Percentiles rank a stretch among this genome's conserved stretches.
Conservation (phyloP, 2,113 vertebrate species). For the Menidia beryllina region DNA sequence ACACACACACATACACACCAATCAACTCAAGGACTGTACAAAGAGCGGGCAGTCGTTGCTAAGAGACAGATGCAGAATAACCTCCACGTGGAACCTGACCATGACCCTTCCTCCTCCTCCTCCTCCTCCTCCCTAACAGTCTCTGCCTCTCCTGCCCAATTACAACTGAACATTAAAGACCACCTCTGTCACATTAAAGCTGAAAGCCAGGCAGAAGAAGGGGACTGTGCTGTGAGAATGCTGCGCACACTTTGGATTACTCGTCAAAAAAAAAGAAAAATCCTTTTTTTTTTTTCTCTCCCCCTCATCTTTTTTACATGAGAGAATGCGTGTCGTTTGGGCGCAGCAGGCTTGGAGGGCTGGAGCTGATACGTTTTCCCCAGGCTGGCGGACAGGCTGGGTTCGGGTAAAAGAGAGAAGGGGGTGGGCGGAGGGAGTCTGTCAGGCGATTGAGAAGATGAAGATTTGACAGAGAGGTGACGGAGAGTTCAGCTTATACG, state of each 20-base stretch:
- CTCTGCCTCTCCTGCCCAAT: slow-evolving; percentile 92
- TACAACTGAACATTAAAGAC: slow-evolving; percentile 84
- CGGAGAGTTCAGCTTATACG: slow-evolving; percentile 89
- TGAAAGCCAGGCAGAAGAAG: slow-evolving; percentile 40
- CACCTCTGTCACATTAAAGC: slow-evolving; percentile 70
- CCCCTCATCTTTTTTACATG: not conserved
- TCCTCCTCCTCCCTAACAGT: slow-evolving; percentile 82
- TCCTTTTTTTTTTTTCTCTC: not conserved
- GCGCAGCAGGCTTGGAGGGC: slow-evolving; percentile 14
- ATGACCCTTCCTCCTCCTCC: slow-evolving; percentile 88
- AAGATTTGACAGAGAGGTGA: slow-evolving; percentile 91
- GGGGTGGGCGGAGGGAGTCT: slow-evolving; percentile 75
- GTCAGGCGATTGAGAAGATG: slow-evolving; percentile 88
- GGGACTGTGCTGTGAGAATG: slow-evolving; percentile 25
- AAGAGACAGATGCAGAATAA: slow-evolving; percentile 96
- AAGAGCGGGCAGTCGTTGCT: slow-evolving; percentile 93
- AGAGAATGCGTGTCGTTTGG: slow-evolving; percentile 8
- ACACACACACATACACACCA: slow-evolving; percentile 67
- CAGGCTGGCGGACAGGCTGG: slow-evolving; percentile 58
- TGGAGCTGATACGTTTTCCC: slow-evolving; percentile 23
- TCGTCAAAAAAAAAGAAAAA: not conserved
- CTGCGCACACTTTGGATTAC: slow-evolving; percentile 36
- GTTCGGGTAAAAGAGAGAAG: slow-evolving; percentile 39
- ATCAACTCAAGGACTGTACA: slow-evolving; percentile 94
- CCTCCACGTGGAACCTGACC: slow-evolving; percentile 91